A percentile compares a stretch with the other conserved stretches of the same genome.
These are phyloP conservation scores for Nephrocerus scutellatus DNA, from an alignment of 2,888 invertebrate species.

Conservation along the genomic window DNA sequence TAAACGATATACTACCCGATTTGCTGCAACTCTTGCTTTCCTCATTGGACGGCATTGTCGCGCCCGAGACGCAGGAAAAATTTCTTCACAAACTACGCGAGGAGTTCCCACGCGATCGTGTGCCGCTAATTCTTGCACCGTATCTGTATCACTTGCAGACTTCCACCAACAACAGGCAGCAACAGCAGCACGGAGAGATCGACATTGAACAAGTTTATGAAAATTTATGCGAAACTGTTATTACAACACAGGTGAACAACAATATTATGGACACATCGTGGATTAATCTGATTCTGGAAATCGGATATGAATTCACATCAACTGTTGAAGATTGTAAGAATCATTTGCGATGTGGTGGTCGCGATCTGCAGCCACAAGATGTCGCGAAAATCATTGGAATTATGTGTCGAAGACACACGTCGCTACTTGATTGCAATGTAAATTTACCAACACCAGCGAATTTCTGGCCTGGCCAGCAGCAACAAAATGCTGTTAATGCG, in stretches of 20 bases:
- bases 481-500: constrained; percentile 27
- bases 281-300: constrained; percentile 84
- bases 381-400: constrained; percentile 79
- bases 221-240: constrained; percentile 42
- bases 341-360: constrained; percentile 72
- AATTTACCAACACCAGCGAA: constrained; percentile 61
- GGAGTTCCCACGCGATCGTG: constrained; percentile 82
- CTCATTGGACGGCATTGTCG: constrained; percentile 40
- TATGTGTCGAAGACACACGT: constrained; percentile 75
- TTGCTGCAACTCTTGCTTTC: constrained; percentile 75
- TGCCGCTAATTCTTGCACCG: constrained; percentile 84
- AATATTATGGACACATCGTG: constrained; percentile 67
- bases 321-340: constrained; percentile 82
- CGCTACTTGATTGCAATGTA: constrained; percentile 60
- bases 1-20: constrained; percentile 87
- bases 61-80: constrained; percentile 38
- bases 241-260: constrained; percentile 39
- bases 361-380: constrained; percentile 74
- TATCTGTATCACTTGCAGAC: constrained; percentile 57
- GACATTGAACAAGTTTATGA: constrained; percentile 46
- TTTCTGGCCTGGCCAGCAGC: constrained; percentile 53
- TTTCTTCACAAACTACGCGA: constrained; percentile 74
- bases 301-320: constrained; percentile 80
- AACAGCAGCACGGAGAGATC: constrained; percentile 29
- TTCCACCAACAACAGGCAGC: constrained; percentile 7